These are phyloP conservation scores for Chrysolina oricalcia DNA, from an alignment of 2,888 invertebrate species.

Conservation along the genomic window DNA sequence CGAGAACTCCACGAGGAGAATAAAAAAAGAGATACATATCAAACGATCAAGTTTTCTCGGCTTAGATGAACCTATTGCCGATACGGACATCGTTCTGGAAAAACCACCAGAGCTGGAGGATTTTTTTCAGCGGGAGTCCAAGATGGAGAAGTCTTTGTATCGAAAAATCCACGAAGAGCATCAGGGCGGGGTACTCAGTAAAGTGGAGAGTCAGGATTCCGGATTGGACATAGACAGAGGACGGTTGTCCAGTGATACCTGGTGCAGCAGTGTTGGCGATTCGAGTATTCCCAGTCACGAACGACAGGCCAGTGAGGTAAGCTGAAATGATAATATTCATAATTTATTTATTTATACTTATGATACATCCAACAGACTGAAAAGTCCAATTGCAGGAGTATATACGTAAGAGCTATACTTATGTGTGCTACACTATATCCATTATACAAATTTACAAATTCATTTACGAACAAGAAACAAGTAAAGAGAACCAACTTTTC, in stretches of 20 bases:
- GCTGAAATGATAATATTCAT: neutral
- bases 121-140: slow-evolving; percentile 86
- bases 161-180: slow-evolving; percentile 72
- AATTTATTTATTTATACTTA: too few relatives aligned
- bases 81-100: slow-evolving; percentile 75
- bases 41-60: slow-evolving; percentile 91
- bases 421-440: too few relatives aligned
- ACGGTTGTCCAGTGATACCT: slow-evolving; percentile 75
- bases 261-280: slow-evolving; percentile 71
- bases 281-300: slow-evolving; percentile 75
- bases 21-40: slow-evolving; percentile 88
- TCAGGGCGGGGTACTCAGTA: slow-evolving; percentile 63
- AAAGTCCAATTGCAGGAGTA: too few relatives aligned
- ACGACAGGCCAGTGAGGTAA: slow-evolving; percentile 81
- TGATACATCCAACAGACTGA: too few relatives aligned
- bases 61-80: slow-evolving; percentile 82
- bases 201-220: slow-evolving; percentile 82
- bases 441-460: too few relatives aligned
- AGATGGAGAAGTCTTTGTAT: slow-evolving; percentile 84
- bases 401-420: too few relatives aligned
- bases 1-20: slow-evolving; percentile 87
- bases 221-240: slow-evolving; percentile 81
- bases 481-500: too few relatives aligned
- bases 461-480: too few relatives aligned
- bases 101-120: slow-evolving; percentile 88